Evolutionary conservation across 2,113 vertebrate genomes (phyloP).

Genomic region (Crypturellus undulatus): DNA sequence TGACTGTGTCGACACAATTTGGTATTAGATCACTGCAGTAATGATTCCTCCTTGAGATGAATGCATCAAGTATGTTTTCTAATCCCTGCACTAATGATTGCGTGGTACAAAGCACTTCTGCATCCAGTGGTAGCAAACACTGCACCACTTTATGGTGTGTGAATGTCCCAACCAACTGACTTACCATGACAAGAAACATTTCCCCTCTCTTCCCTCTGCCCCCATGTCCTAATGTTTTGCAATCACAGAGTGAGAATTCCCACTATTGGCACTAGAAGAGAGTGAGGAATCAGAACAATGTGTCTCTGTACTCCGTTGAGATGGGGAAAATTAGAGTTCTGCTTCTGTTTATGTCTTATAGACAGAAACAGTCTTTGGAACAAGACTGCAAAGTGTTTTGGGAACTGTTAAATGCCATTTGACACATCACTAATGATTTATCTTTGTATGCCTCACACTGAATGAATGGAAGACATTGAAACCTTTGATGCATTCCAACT

Average conservation of each 20-base stretch:
- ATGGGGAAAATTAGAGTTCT: background rate
- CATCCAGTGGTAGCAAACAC: background rate
- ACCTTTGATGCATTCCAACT: background rate
- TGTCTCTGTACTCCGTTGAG: background rate
- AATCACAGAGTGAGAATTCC: background rate
- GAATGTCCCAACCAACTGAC: background rate
- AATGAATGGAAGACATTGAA: background rate
- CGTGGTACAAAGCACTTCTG: background rate
- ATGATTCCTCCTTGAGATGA: background rate
- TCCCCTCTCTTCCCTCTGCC: background rate
- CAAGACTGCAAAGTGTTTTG: background rate
- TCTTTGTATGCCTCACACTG: background rate
- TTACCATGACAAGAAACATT: background rate
- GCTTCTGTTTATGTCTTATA: background rate
- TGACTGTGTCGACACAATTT: background rate
- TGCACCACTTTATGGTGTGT: background rate
- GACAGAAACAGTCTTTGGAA: background rate
- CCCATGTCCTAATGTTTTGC: background rate
- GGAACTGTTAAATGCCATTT: background rate
- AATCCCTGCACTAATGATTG: background rate
- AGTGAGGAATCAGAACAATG: background rate
- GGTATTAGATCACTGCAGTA: rapidly evolving
- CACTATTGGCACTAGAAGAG: background rate
- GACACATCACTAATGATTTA: background rate
- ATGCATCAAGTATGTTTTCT: background rate